Evolutionary conservation across 2,888 invertebrate species (phyloP).

Genomic region (Hermaeophaga mercurialis): DNA sequence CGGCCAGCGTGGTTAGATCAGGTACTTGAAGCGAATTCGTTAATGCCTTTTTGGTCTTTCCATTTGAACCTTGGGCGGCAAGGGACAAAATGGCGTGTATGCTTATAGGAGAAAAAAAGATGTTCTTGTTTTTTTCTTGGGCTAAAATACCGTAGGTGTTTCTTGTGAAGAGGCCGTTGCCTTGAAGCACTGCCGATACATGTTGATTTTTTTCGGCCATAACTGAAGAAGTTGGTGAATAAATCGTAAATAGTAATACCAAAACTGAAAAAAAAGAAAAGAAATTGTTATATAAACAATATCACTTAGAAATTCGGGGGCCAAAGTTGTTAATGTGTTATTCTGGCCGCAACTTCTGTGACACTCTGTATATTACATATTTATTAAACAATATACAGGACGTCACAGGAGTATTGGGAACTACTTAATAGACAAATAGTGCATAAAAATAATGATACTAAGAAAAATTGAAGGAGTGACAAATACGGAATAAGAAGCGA

Average conservation of each 20-base stretch:
- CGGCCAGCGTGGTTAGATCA: slow-evolving; percentile 40
- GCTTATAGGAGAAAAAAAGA: slow-evolving; percentile 58
- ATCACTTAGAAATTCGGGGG: neutral
- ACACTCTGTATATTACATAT: neutral
- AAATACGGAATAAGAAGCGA: no score
- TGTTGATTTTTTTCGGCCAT: slow-evolving; percentile 38
- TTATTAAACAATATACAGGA: neutral
- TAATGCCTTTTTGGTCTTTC: slow-evolving; percentile 49
- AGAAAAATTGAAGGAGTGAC: no score
- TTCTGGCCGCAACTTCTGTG: no score
- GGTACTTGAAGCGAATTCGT: slow-evolving; percentile 45
- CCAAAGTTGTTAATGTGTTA: slow-evolving; percentile 2
- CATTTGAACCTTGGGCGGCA: slow-evolving; percentile 54
- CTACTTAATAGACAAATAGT: no score
- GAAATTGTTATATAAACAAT: neutral
- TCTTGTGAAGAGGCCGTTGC: slow-evolving; percentile 49
- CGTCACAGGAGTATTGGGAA: neutral
- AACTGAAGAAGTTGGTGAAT: neutral
- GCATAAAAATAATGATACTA: neutral
- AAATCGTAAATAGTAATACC: slow-evolving; percentile 1
- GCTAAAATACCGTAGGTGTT: slow-evolving; percentile 47
- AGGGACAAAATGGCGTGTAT: slow-evolving; percentile 55
- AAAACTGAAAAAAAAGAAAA: slow-evolving; percentile 9
- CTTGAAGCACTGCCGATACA: slow-evolving; percentile 42
- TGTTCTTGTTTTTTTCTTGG: slow-evolving; percentile 47